Conservation (phyloP, 2,797 vertebrate species). For the Pristis pectinata region DNA sequence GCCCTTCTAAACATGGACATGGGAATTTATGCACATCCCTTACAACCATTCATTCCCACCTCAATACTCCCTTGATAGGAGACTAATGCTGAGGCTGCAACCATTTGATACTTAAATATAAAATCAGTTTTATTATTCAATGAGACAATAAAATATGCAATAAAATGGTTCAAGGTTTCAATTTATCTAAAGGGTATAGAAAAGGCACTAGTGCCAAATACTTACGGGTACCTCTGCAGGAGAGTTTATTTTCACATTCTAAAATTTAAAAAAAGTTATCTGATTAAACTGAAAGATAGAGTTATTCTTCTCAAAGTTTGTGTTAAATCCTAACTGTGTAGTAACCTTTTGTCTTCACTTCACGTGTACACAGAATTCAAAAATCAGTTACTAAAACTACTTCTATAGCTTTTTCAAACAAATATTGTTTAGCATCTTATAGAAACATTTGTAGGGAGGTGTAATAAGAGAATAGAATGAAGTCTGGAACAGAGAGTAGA, state of each 20-base stretch:
- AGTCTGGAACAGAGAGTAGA: no score
- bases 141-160: background rate
- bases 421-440: background rate
- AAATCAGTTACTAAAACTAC: background rate
- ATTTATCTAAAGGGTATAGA: background rate
- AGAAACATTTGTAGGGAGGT: background rate
- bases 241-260: background rate
- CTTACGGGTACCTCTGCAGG: background rate
- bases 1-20: background rate
- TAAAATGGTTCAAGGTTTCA: background rate
- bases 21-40: background rate
- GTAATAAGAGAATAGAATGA: background rate
- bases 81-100: background rate
- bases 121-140: background rate
- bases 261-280: background rate
- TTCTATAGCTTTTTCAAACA: background rate
- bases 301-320: background rate
- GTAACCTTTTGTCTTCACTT: background rate
- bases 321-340: background rate
- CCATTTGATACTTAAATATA: background rate
- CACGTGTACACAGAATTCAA: background rate
- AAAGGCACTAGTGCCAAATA: background rate
- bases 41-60: no score
- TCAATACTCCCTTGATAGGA: background rate
- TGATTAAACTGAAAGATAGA: background rate